Base-by-base conservation (phyloP, 2,797 vertebrate genomes). In the Margarornis squamiger region DNA sequence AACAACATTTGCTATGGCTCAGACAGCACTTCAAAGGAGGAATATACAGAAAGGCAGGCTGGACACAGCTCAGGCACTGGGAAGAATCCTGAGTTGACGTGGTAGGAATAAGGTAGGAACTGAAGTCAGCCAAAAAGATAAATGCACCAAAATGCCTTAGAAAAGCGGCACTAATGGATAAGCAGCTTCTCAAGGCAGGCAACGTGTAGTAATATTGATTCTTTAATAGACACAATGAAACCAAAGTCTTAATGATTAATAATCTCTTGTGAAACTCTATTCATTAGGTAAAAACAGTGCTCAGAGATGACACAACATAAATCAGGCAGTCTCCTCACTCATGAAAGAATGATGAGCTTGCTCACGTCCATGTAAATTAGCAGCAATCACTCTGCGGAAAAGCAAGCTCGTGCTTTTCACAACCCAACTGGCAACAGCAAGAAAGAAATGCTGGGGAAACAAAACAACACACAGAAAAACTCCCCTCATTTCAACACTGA, bases 261-360 rank as follows among this genome's bases (percentile, higher is more conserved):
- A 88, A 90, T 87, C 72, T 77, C 52, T 77, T 88, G 72, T 91
- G 87, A 94, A 91, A 91, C 80, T 89, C 93, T 93, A 94, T 83
- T 97, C 89, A 94, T 94, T 94, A 93, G 73, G 73, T 80, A 96
- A 96, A 93, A 96, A 59, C 89, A 91, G 86, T 51, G 65, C 65
- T 57, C 29, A 30, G 90, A 91, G 71, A 84, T 79, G 83, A 86
- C 77, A 85, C 76, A 46, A 70, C 67, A 92, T 90, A 90, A 91
- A 95, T 92, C 94, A 96, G 62, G 49, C 82, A 75, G 73, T n/a
- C 87, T 90, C 73, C 71, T 70, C 81, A 34, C 82, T 84, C 94
- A 65, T 70, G 90, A 88, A 86, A 86, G 92, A 94, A 78, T 71
- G 43, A 92, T 75, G 82, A 93, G 62, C 73, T 82, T 12, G 14